Base-by-base conservation (phyloP, 2,113 vertebrate genomes). In the Bucco capensis region DNA sequence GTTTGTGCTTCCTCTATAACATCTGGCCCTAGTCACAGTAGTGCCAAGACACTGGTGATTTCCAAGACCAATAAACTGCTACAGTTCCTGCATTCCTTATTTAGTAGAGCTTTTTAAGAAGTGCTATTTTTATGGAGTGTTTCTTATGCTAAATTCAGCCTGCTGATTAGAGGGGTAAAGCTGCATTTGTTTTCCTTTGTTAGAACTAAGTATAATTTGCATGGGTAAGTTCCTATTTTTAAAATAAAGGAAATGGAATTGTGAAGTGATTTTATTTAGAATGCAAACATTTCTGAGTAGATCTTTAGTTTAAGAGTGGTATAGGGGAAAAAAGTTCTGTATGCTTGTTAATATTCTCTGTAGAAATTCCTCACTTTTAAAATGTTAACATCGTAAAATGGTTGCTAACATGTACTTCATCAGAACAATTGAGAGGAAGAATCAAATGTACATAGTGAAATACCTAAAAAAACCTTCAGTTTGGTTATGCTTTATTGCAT, bases 181-280 rank as follows among this genome's bases (percentile, higher is more conserved):
- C 78, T 89, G 53, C 73, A 56, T 89, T 91, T 84, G 44, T 93
- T 87, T 94, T 92, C 87, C 50, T 77, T 91, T 82, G 64, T 87
- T 86, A 89, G 77, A 74, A 69, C 51, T 38, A 69, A 27, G 47
- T 47, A 30, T 54, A 67, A 88, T 65, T 92, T 92, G 86, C 81
- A 90, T 28, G 74, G 58, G 58, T 66, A 61, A 61, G 33, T n/a
- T 86, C 40, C 80, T 91, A 53, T 71, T 86, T 95, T 86, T 89
- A 56, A 78, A 82, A 31, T 12, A 5, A 78, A 83, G 56, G 49
- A 80, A 89, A 64, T 89, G 21, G 40, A 89, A n/a, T 83, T 78
- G 64, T 33, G 62, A 60, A 76, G 67, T 42, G 53, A 44, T 37
- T 77, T 87, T 62, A 53, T 89, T 93, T 96, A 54, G 91, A 95